Evolutionary conservation across 2,888 invertebrate species (phyloP).

Genomic region (Exephanes ischioxanthus): DNA sequence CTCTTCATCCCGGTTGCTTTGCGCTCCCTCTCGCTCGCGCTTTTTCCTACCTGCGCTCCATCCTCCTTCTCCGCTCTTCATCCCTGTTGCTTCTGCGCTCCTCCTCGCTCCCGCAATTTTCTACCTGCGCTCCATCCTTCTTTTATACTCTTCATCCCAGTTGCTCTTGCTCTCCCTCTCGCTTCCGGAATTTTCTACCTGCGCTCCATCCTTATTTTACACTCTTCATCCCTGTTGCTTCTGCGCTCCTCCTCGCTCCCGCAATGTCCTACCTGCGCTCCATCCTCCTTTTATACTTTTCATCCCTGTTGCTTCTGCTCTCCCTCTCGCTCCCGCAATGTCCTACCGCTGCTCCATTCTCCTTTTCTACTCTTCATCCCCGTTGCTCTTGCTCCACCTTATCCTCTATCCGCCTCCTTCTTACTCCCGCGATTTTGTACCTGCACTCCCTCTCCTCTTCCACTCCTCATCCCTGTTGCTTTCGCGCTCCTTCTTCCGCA

Average conservation of each 20-base stretch:
- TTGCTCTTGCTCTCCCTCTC: no score
- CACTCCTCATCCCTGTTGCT: conserved; percentile 17
- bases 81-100: background rate
- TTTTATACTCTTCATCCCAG: conserved; percentile 17
- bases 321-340: background rate
- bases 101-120: background rate
- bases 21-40: no score
- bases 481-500: background rate
- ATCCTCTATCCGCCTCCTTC: background rate
- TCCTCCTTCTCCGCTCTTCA: no score
- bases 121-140: conserved; percentile 18
- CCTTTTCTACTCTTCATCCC: background rate
- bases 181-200: no score
- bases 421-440: no score
- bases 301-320: background rate
- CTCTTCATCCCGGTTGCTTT: no score
- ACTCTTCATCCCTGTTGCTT: conserved; percentile 16
- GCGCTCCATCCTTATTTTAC: conserved; percentile 4
- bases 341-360: background rate
- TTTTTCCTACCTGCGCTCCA: no score
- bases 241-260: background rate
- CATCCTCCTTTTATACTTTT: no score
- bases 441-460: conserved; percentile 5
- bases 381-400: background rate
- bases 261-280: background rate